Conservation (phyloP, 2,888 invertebrate genomes). For the Euzophera pinguis region DNA sequence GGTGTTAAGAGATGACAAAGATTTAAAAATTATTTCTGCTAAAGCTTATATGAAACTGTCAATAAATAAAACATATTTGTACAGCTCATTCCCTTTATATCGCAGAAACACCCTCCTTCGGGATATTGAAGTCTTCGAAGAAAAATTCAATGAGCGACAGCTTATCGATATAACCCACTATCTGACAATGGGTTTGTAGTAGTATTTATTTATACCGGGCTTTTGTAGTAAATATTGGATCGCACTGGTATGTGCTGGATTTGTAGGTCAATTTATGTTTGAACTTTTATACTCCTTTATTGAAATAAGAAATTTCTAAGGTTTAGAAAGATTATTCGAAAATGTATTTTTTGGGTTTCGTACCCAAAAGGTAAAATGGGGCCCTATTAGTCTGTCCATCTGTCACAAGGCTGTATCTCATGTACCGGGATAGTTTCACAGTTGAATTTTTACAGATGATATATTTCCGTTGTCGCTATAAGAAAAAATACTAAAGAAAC, state of each 20-base stretch:
- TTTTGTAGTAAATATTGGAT: conserved; percentile 8
- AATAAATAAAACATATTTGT: conserved; percentile 9
- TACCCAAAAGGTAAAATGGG: no score
- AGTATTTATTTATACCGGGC: conserved; percentile 12
- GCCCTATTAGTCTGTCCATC: no score
- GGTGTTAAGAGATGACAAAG: no score
- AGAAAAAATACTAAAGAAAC: no score
- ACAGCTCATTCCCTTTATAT: conserved; percentile 26
- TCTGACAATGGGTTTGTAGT: conserved; percentile 20
- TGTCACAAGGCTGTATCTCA: no score
- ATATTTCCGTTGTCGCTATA: no score
- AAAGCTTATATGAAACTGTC: not conserved
- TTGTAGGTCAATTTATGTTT: not conserved
- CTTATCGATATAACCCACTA: conserved; percentile 23
- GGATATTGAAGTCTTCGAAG: conserved; percentile 30
- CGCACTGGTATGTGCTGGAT: not conserved
- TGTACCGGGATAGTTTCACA: no score
- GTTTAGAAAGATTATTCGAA: no score
- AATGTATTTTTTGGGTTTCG: no score
- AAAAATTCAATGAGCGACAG: conserved; percentile 34
- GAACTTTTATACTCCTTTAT: not conserved
- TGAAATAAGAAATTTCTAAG: no score
- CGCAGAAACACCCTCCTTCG: conserved; percentile 29
- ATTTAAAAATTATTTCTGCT: no score
- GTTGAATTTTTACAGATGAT: no score